Conservation (phyloP, 64 coral and sea anemone genomes). For the Anthopleura sola region DNA sequence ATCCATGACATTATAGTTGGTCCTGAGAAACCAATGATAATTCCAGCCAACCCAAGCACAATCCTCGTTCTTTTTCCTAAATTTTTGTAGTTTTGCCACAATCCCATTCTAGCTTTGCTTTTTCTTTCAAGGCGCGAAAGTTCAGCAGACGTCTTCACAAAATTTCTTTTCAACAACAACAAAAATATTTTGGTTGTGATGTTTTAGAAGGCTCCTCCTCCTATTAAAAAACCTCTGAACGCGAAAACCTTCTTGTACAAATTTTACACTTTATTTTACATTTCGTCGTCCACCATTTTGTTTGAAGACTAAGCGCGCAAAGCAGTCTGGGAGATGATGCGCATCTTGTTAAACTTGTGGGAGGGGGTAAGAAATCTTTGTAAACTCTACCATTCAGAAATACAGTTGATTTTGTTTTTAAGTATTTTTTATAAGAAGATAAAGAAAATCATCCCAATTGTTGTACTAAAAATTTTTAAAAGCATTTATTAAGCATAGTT, state of each 20-base stretch:
- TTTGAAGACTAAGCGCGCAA: not conserved
- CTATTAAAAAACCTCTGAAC: not conserved
- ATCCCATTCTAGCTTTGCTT: constrained; percentile 19
- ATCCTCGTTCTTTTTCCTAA: constrained; percentile 29
- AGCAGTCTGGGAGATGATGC: not conserved
- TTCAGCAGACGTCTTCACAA: not conserved
- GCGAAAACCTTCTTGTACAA: not conserved
- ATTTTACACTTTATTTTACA: not conserved
- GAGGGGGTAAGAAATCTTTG: not conserved
- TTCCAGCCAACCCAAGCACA: constrained; percentile 34
- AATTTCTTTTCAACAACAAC: not conserved
- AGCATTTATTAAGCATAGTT: not conserved
- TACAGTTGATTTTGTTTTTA: not conserved
- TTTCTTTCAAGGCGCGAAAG: not conserved
- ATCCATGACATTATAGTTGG: constrained; percentile 31
- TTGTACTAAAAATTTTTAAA: not conserved
- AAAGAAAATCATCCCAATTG: not conserved
- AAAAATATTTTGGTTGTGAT: not conserved
- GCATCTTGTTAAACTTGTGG: not conserved
- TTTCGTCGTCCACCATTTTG: not conserved
- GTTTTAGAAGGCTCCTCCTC: not conserved
- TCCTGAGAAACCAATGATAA: constrained; percentile 30
- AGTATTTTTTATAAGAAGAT: not conserved
- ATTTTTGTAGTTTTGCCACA: constrained; percentile 60
- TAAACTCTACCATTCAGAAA: not conserved